Percentiles rank a stretch among this genome's conserved stretches.
Conservation (phyloP, 2,113 vertebrate species). For the Lampris incognitus region DNA sequence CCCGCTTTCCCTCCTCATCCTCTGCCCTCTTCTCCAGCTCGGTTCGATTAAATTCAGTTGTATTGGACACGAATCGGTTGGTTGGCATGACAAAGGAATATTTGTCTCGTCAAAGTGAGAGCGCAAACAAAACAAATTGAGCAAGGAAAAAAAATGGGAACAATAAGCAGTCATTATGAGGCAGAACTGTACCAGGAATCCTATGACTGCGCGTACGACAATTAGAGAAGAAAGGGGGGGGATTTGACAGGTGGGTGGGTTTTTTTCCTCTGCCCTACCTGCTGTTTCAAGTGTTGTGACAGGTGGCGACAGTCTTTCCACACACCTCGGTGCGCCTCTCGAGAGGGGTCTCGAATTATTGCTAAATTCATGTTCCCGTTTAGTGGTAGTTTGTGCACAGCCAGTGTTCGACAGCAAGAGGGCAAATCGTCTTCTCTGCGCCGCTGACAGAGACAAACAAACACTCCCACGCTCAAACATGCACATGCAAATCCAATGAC, state of each 20-base stretch:
- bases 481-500: conserved; percentile 52
- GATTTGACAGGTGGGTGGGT: conserved; percentile 62
- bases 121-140: conserved; percentile 78
- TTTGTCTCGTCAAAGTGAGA: conserved; percentile 67
- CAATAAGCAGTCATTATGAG: conserved; percentile 72
- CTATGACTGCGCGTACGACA: conserved; percentile 53
- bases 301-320: conserved; percentile 71
- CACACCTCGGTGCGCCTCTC: conserved; percentile 56
- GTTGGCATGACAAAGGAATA: conserved; percentile 73
- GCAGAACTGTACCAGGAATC: conserved; percentile 73
- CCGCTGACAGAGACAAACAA: conserved; percentile 59
- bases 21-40: conserved; percentile 40
- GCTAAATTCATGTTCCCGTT: conserved; percentile 70
- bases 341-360: conserved; percentile 60
- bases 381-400: conserved; percentile 66
- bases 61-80: conserved; percentile 60
- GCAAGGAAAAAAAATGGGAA: conserved; percentile 72
- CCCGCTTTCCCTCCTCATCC: conserved; percentile 23
- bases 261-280: conserved; percentile 31
- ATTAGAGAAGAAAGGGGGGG: conserved; percentile 53
- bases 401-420: conserved; percentile 50
- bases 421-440: conserved; percentile 39
- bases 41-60: conserved; percentile 70
- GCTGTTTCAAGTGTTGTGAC: conserved; percentile 74
- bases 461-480: conserved; percentile 51